Evolutionary conservation across 2,797 vertebrate species (phyloP).

Genomic region (Pogoniulus pusillus): DNA sequence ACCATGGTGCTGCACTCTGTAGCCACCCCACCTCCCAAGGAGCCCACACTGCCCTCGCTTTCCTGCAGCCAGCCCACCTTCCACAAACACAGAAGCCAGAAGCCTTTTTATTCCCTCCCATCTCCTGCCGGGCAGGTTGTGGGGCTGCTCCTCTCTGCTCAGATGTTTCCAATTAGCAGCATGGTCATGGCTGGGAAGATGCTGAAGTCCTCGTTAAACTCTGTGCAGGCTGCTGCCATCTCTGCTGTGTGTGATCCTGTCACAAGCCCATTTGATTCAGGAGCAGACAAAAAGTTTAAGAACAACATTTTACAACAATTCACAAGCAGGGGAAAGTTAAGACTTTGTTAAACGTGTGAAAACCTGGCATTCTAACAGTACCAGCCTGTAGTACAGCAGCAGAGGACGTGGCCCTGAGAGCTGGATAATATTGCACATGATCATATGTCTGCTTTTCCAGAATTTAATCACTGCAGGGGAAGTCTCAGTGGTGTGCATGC

Average conservation of each 20-base stretch:
- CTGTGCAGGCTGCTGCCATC: neutral
- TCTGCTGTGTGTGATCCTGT: neutral
- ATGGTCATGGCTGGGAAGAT: neutral
- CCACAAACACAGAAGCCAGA: too few species aligned
- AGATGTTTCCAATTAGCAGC: neutral
- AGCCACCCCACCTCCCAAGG: neutral
- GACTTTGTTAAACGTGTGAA: neutral
- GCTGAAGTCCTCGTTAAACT: neutral
- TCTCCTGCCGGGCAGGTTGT: neutral
- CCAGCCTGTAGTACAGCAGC: neutral
- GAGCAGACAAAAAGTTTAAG: neutral
- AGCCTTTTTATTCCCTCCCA: neutral
- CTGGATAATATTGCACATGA: neutral
- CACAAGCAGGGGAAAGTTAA: neutral
- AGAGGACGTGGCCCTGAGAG: neutral
- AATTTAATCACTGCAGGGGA: neutral
- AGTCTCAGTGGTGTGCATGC: neutral
- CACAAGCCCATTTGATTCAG: neutral
- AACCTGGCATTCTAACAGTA: neutral
- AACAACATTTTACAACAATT: neutral
- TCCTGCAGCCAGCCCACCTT: neutral
- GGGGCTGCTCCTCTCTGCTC: neutral
- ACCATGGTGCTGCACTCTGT: accelerated
- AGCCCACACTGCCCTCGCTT: neutral
- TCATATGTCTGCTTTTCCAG: neutral